Conservation (phyloP, 2,888 invertebrate genomes). For the Phania funesta region DNA sequence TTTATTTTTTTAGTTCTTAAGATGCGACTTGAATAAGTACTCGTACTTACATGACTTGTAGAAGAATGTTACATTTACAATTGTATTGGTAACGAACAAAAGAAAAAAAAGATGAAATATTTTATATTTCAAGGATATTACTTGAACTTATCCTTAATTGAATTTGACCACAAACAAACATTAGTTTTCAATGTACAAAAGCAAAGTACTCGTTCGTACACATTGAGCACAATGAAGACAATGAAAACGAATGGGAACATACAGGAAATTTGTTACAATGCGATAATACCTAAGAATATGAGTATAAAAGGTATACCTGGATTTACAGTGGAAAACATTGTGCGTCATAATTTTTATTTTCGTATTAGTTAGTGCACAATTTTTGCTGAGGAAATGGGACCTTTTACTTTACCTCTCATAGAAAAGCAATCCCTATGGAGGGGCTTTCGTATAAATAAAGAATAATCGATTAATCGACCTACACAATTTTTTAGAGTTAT, state of each 20-base stretch:
- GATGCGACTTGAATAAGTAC: conserved; percentile 30
- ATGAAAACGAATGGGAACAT: background rate
- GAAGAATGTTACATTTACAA: background rate
- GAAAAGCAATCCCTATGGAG: no score
- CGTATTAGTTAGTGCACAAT: no score
- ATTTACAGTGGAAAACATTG: background rate
- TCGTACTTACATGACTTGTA: conserved; percentile 15
- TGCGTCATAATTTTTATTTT: background rate
- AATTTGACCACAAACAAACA: conserved; percentile 68
- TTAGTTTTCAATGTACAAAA: conserved; percentile 46
- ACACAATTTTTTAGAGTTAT: no score
- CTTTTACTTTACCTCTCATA: no score
- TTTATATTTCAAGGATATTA: conserved; percentile 66
- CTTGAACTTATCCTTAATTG: conserved; percentile 68
- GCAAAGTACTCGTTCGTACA: background rate
- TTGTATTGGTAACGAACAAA: background rate
- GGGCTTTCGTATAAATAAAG: no score
- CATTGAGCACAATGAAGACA: conserved; percentile 23
- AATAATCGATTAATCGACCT: no score
- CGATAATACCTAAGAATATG: background rate
- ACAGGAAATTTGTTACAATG: conserved; percentile 53
- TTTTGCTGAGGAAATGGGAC: no score
- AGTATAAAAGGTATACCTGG: background rate
- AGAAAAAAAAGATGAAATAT: conserved; percentile 15
- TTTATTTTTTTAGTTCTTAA: conserved; percentile 28